phyloP scores from a whole-genome alignment of 1,140 invertebrate species.

The Drosophila neocordata region DNA sequence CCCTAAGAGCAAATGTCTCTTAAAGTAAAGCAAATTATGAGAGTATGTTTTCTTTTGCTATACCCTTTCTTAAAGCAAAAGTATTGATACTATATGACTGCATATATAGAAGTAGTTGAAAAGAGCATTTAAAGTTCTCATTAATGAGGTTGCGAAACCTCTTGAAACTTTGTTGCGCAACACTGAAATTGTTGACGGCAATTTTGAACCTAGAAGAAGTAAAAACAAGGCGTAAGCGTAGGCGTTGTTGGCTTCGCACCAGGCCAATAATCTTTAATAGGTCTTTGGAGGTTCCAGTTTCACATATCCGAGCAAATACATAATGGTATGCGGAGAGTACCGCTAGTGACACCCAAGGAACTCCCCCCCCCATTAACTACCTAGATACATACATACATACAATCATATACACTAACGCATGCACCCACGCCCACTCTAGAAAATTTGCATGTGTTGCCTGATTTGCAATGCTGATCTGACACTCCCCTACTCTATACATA shows the following conservation, averaged over 20 bases:
- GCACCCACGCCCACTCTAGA: constrained; percentile 29
- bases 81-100: too few relatives aligned
- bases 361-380: neutral
- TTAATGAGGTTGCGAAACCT: too few relatives aligned
- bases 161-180: constrained; percentile 66
- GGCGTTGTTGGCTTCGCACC: constrained; percentile 54
- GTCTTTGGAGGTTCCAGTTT: constrained; percentile 37
- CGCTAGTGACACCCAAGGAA: constrained; percentile 22
- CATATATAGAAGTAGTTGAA: too few relatives aligned
- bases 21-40: neutral
- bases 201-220: neutral
- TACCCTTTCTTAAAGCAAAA: neutral
- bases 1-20: neutral
- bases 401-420: too few relatives aligned
- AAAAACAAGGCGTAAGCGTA: constrained; percentile 33
- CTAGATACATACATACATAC: neutral
- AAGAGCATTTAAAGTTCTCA: constrained; percentile 18
- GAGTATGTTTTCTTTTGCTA: neutral
- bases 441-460: constrained; percentile 41
- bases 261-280: constrained; percentile 68
- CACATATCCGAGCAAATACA: constrained; percentile 14
- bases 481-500: neutral
- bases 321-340: constrained; percentile 9
- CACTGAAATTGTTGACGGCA: constrained; percentile 10
- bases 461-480: constrained; percentile 19